Conservation (phyloP, 2,888 invertebrate species). For the Chesias legatella region DNA sequence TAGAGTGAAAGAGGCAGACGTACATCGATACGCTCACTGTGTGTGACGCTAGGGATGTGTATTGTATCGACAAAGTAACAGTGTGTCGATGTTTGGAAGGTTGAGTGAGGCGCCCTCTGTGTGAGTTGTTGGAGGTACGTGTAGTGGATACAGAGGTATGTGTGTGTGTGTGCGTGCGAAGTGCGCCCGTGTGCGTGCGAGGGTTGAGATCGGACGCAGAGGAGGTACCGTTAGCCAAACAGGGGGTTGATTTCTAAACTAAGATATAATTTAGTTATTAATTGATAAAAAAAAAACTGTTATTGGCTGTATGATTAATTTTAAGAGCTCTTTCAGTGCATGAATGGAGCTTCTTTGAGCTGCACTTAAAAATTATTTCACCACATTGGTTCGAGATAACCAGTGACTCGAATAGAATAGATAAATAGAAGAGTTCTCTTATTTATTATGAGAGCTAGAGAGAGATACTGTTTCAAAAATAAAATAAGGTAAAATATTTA, state of each 20-base stretch:
- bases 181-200: constrained; percentile 31
- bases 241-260: constrained; percentile 11
- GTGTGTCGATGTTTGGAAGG: constrained; percentile 26
- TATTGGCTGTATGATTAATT: too few species aligned
- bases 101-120: constrained; percentile 40
- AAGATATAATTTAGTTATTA: not conserved
- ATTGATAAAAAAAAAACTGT: too few species aligned
- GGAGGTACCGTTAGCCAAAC: constrained; percentile 43
- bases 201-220: constrained; percentile 69
- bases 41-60: constrained; percentile 38
- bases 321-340: too few species aligned
- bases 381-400: too few species aligned
- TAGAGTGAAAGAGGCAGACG: constrained; percentile 25
- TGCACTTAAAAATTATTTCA: too few species aligned
- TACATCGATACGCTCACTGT: constrained; percentile 41
- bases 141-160: constrained; percentile 26
- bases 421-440: too few species aligned
- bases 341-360: too few species aligned
- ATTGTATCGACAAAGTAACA: constrained; percentile 17
- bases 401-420: too few species aligned
- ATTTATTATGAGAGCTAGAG: too few species aligned
- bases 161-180: constrained; percentile 18
- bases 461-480: too few species aligned
- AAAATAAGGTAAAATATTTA: too few species aligned
- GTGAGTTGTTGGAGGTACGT: constrained; percentile 33